Base-by-base conservation (phyloP, 2,888 invertebrate species). In the Rhynchonema sp. region DNA sequence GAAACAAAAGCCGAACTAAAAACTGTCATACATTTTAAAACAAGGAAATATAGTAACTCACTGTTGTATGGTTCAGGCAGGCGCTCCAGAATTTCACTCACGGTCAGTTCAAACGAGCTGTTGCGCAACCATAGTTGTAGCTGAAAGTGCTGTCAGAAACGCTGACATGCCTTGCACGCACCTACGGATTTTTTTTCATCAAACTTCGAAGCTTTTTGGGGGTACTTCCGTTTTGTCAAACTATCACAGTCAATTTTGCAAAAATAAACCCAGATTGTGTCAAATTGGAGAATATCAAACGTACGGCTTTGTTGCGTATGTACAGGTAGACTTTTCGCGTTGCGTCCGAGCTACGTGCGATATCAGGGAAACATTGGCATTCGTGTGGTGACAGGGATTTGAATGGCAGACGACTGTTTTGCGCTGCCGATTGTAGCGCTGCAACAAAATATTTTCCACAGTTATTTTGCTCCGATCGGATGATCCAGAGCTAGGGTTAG, bases 341-440 rank as follows among this genome's bases (percentile, higher is more conserved):
- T 68, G 84, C 82, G 49, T 86, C 82, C 1, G 86, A 84, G 22
- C 86, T 83, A 63, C 84, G 83, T 59, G 86, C 83, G 27, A 94
- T 82, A 72, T 94, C 94, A 1, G 88, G 85, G 74, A 96, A 94
- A 72, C 87, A 87, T 57, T 87, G 86, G 0, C 87, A 87, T 79
- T 96, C 94, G 46, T 86, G 82, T 0, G 89, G 85, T 9, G 90
- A 90, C 82, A 94, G 82, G 75, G 91, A 90, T 73, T 90, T 91
- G 74, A 85, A 87, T 0, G 92, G 91, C 72, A 96, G 78, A 52
- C 94, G 82, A 65, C 90, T 90, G 74, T 92, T 74, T 58, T 22
- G 9, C 3, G 54, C 59, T 22, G 59, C 59, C 28, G 23, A 26
- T 54, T 30, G 29, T 13, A 58, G 52, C n/a, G 52, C 58, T 58